Conservation (phyloP, 2,797 vertebrate genomes). For the Loriculus beryllinus region DNA sequence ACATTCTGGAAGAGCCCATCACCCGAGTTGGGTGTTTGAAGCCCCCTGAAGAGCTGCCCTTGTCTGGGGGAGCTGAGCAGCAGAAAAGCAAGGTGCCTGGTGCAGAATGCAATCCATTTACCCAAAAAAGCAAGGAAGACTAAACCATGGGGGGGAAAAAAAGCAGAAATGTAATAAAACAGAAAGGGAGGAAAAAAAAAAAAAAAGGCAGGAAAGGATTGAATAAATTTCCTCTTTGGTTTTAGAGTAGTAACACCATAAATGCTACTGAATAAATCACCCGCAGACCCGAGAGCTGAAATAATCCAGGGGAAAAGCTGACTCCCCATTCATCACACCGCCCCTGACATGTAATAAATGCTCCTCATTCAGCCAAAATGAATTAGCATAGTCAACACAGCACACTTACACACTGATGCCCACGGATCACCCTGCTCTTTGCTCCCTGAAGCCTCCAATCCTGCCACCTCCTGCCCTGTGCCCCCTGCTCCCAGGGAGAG, state of each 20-base stretch:
- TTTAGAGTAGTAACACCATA: conserved; percentile 30
- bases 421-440: neutral
- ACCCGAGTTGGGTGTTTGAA: neutral
- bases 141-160: neutral
- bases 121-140: neutral
- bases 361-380: neutral
- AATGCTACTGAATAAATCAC: conserved; percentile 46
- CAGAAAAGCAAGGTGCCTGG: neutral
- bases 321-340: conserved; percentile 28
- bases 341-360: conserved; percentile 26
- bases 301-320: conserved; percentile 8
- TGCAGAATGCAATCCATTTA: neutral
- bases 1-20: neutral
- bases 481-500: neutral
- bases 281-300: conserved; percentile 13
- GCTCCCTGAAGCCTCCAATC: neutral
- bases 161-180: neutral
- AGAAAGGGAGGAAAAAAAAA: neutral
- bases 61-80: neutral
- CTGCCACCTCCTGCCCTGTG: neutral
- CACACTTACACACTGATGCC: neutral
- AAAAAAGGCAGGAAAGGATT: neutral
- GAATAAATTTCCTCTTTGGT: conserved; percentile 51
- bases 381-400: neutral
- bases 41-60: neutral